Evolutionary conservation across 1,140 invertebrate genomes (phyloP).

Genomic region (Caerostris extrusa): DNA sequence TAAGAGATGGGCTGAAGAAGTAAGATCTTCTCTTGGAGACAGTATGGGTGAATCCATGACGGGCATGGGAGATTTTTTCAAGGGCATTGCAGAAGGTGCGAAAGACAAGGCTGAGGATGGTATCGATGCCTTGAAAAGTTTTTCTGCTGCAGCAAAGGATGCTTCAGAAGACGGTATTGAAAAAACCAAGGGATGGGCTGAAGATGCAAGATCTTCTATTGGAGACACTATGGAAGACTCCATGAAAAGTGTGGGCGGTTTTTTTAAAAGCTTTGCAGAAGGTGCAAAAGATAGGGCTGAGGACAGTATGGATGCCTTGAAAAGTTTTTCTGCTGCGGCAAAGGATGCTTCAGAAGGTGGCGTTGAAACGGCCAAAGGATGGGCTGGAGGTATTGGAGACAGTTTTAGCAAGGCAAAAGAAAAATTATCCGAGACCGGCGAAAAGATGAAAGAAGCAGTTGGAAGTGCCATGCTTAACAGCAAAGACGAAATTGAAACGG

Average conservation of each 20-base stretch:
- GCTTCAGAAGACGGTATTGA: slow-evolving; percentile 6
- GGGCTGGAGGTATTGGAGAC: slow-evolving; percentile 18
- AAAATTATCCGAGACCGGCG: slow-evolving; percentile 8
- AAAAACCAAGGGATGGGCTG: slow-evolving; percentile 1
- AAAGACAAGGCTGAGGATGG: slow-evolving; percentile 48
- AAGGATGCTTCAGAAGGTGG: slow-evolving; percentile 42
- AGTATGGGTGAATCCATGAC: slow-evolving; percentile 6
- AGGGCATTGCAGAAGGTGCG: slow-evolving; percentile 22
- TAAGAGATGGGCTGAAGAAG: not conserved
- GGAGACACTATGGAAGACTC: not conserved
- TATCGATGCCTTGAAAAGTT: not conserved
- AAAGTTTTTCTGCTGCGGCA: not conserved
- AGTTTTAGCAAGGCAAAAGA: slow-evolving; percentile 24
- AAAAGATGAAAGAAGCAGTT: slow-evolving; percentile 39
- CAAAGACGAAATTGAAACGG: slow-evolving; percentile 53
- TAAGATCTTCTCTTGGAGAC: not conserved
- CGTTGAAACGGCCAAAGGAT: not conserved
- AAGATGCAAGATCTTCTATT: not conserved
- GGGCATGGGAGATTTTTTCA: slow-evolving; percentile 1
- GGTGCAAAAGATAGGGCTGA: slow-evolving; percentile 47
- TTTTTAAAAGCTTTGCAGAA: slow-evolving; percentile 30
- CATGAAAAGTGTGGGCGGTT: slow-evolving; percentile 6
- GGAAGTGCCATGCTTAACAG: not conserved
- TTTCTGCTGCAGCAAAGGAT: slow-evolving; percentile 14
- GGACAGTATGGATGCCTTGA: not conserved